Percentiles rank a stretch among this genome's conserved stretches.
phyloP scores from a whole-genome alignment of 2,888 invertebrate species.

The Leptinotarsa peninsularis region DNA sequence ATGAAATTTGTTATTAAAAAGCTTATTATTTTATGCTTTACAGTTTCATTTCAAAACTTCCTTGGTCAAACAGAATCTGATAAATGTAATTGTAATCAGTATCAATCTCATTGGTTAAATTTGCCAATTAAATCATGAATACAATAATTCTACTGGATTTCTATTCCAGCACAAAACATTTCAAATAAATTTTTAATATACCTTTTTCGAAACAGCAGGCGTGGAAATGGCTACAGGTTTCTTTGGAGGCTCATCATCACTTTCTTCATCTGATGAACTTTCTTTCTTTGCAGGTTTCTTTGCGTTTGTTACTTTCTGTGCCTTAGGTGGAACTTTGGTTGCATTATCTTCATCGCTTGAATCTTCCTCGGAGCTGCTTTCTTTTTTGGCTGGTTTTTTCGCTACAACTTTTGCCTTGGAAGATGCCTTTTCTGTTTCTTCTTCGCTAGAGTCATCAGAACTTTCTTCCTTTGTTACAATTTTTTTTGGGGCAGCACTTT shows the following conservation, averaged over 20 bases:
- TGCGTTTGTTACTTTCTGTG: conserved; percentile 13
- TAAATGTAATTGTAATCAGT: too few species aligned
- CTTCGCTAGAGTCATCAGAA: conserved; percentile 16
- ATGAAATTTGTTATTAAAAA: too few species aligned
- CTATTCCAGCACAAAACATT: too few species aligned
- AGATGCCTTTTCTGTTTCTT: neutral
- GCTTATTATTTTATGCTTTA: too few species aligned
- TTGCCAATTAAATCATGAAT: too few species aligned
- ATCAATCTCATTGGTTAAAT: too few species aligned
- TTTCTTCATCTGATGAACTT: conserved; percentile 60
- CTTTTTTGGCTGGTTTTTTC: conserved; percentile 41
- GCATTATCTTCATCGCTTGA: conserved; percentile 56
- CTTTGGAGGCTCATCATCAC: conserved; percentile 45
- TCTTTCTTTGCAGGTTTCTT: conserved; percentile 51
- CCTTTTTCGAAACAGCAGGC: conserved; percentile 44
- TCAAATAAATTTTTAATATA: neutral
- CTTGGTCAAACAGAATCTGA: too few species aligned
- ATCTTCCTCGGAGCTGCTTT: conserved; percentile 63
- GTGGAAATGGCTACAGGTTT: conserved; percentile 53
- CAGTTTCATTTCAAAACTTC: too few species aligned
- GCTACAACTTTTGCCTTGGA: neutral
- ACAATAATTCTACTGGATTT: too few species aligned
- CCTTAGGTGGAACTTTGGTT: conserved; percentile 41
- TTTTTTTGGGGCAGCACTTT: conserved; percentile 34
- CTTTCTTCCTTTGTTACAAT: conserved; percentile 28